Evolutionary conservation across 2,797 vertebrate species (phyloP), one percentile per base, ranked within the genome.

Genomic region (Eupleurogrammus muticus): DNA sequence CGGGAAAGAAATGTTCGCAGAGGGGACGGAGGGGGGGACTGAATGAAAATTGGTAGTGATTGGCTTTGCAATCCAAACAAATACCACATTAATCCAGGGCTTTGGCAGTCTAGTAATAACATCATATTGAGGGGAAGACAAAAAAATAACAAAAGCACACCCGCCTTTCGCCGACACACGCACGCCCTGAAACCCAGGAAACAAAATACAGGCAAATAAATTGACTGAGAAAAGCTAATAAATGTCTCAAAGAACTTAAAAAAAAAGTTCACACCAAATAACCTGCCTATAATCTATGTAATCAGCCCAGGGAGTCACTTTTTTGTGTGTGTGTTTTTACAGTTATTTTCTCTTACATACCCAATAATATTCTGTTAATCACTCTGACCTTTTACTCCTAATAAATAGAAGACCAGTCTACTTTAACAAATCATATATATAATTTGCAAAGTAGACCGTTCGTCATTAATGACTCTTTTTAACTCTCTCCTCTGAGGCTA

Each of bases 201-300:
- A 93, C 84, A 81, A 87, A 92, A 92, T 75, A 88, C 64, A 90
- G 50, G 55, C 61, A 92, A 87, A 90, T 82, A 89, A 87, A 87
- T 21, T 2, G 10, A 66, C 23, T 36, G 48, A 63, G 64, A 66
- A 82, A 75, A 80, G 14, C 49, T 73, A 71, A 80, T 71, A 58
- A 75, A 79, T 7, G 54, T 49, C 46, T 40, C 13, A 34, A 56
- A 71, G 32, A 84, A 71, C 58, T 11, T 28, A n/a, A n/a, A n/a
- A n/a, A 57, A 64, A 66, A 66, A 50, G 1, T 23, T 61, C 16
- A 79, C 24, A 28, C 0, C 23, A 36, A 59, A 20, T n/a, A 72
- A 51, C 8, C 13, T 40, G 36, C 16, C n/a, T n/a, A 9, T 4
- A 12, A 66, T 51, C 19, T 56, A 38, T 14, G 42, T 32, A 44